Evolutionary conservation across 2,797 vertebrate species (phyloP), one percentile per base, ranked within the genome.

Genomic region (Uromys caudimaculatus): DNA sequence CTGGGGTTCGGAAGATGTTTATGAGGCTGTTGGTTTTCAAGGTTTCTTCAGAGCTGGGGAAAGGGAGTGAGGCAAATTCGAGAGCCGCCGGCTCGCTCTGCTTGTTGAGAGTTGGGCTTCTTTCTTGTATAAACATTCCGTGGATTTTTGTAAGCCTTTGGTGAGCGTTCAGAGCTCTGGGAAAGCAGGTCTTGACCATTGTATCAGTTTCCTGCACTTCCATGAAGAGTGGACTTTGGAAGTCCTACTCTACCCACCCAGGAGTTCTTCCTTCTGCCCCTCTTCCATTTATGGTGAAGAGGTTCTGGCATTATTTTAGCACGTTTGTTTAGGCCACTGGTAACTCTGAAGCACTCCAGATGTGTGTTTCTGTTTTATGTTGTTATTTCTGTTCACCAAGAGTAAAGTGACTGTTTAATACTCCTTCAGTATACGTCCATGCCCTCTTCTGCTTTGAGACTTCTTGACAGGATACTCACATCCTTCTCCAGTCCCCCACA

Each of bases 331-430:
- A 76, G 71, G 44, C 23, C 78, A 62, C 17, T 88, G n/a, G 44
- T 10, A 81, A 76, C 64, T 76, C 54, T 62, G 52, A 95, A 54
- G 41, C 27, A 62, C 50, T 60, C 7, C 35, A 84, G 29, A 81
- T 90, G 13, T 50, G 32, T 27, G 6, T 81, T 83, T 94, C 47
- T 38, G 32, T 84, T 93, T 92, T 96, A 19, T 88, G 35, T 56
- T 90, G 3, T 89, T 84, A 78, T 75, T 96, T 50, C 41, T 89
- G 41, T 73, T 58, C 0, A 44, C 32, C 54, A 24, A 58, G 50
- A 71, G 27, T 87, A 58, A 52, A 24, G n/a, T 83, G 50, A 58
- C 89, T 78, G 35, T 21, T 87, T 82, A 90, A 41, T 62, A 41
- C 69, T 93, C 90, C 41, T 12, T 95, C 77, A 93, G 23, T 91